Evolutionary conservation across 2,888 invertebrate genomes (phyloP), one percentile per base, ranked within the genome.

Genomic region (Nemotelus nigrinus): DNA sequence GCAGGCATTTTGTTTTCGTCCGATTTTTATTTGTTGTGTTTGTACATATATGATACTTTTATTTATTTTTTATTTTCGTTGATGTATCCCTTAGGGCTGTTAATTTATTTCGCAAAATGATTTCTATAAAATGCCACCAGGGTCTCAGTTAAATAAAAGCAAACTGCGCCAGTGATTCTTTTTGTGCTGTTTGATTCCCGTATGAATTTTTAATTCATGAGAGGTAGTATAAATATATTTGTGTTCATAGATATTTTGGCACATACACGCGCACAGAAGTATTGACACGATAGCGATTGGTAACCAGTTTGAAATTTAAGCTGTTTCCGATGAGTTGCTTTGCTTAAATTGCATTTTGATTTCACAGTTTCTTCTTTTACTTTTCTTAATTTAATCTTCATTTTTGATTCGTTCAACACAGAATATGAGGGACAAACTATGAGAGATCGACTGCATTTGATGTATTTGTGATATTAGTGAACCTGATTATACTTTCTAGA

Each of bases 71-170:
- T 65, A 55, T 76, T 76, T 76, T 64, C 53, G 50, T 44, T 41
- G 50, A 63, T 65, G 3, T 25, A 55, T 2, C 79, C 79, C 80
- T 70, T 50, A 2, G 10, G 80, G 80, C 79, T 53, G 67, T 77
- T 74, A 77, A 80, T 80, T 79, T 80, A 78, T 80, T 79, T 80
- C 75, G 77, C 77, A 79, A 80, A 80, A 78, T 78, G 64, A 80
- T 79, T 80, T 80, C 77, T 77, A 78, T 78, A 75, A 76, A 76
- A 77, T 45, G 47, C 77, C 78, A 41, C 45, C 44, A 65, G 76
- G 43, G 74, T 48, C 60, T 74, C 47, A 65, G 65, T 77, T 68
- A 57, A 77, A 77, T 79, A 74, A 77, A 77, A 77, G 74, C 77
- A 77, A 79, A 79, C 79, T 79, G 74, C 77, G 79, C 77, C 74